Evolutionary conservation across 2,888 invertebrate species (phyloP), one percentile per base, ranked within the genome.

Genomic region (Beris morrisii): DNA sequence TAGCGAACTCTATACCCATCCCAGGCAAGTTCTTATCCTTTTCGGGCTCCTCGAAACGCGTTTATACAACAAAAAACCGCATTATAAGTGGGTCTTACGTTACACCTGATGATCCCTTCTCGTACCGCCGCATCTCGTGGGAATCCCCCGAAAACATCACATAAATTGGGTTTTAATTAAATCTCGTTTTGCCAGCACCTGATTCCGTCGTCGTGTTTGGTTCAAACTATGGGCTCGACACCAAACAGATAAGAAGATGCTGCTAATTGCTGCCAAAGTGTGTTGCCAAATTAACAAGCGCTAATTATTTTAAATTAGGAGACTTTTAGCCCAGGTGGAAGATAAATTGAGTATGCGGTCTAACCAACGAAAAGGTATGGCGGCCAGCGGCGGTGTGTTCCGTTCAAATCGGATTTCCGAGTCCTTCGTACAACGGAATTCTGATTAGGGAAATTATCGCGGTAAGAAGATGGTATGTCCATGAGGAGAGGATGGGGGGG

Each of bases 251-350:
- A n/a, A 48, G n/a, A 61, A 38, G 61, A 61, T 52, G 38, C 61
- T 50, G 50, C 52, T 61, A 61, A 61, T 61, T 61, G 61, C 61
- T 46, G 52, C 50, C 61, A 61, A 61, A 61, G 61, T 61, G 52
- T 52, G 61, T 61, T 61, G 52, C 52, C 61, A 61, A 61, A 61
- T 61, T 61, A 61, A 61, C 61, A 61, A 52, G 61, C 38, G 38
- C 61, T 61, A 61, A 61, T 61, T 61, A 61, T 61, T 61, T 61
- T 61, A 61, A 61, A 61, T 61, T 61, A 52, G 61, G 11, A 52
- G 61, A 61, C 61, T 61, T 61, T 61, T 61, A 61, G 61, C 61
- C 61, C 59, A 59, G 61, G 61, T 61, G 61, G 52, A 61, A 61
- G 61, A 61, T 52, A 61, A 61, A 61, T 61, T 12, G 61, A 38